Base-by-base conservation (phyloP, 2,113 vertebrate genomes). In the Puma concolor region DNA sequence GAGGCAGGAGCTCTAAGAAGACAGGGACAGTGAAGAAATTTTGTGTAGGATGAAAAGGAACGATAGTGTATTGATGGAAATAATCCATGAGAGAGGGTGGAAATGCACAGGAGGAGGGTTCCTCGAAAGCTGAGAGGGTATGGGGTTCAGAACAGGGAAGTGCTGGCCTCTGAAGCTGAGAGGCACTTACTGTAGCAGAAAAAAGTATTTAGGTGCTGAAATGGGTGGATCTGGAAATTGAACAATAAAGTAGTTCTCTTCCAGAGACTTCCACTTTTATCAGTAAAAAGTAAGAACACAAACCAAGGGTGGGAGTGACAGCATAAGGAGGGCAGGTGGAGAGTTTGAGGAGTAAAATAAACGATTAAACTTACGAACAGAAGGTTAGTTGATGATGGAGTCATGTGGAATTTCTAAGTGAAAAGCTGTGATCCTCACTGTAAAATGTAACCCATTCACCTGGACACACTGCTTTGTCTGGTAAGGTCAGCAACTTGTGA, bases 161-260 rank as follows among this genome's bases (percentile, higher is more conserved):
- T 27, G 15, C 7, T 63, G 60, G 10, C 6, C 25, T 91, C 36
- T 33, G 29, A 48, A 36, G 52, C 0, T 5, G 31, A 25, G 63
- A 83, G 31, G 14, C n/a, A 8, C 44, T 11, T 36, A 38, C 1
- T 79, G 23, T 3, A 67, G 11, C 7, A 57, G 9, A 14, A 76
- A 23, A 36, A 7, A 71, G 11, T 12, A 36, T 3, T 3, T 69
- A 66, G 60, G 17, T 21, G 5, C 31, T 31, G 2, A 74, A 0
- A 1, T 4, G 25, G 27, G 38, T 50, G 8, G 15, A 36, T 15
- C 36, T 5, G 6, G 6, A 7, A 38, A 3, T 33, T 0, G 9
- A 13, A n/a, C 3, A 16, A n/a, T 44, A 33, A 76, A 31, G 14
- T 19, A 23, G 3, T n/a, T 80, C 5, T 31, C 27, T 36, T 64